These are phyloP conservation scores for Sminthurinus aureus DNA, from an alignment of 2,888 invertebrate species.

Conservation along the genomic window DNA sequence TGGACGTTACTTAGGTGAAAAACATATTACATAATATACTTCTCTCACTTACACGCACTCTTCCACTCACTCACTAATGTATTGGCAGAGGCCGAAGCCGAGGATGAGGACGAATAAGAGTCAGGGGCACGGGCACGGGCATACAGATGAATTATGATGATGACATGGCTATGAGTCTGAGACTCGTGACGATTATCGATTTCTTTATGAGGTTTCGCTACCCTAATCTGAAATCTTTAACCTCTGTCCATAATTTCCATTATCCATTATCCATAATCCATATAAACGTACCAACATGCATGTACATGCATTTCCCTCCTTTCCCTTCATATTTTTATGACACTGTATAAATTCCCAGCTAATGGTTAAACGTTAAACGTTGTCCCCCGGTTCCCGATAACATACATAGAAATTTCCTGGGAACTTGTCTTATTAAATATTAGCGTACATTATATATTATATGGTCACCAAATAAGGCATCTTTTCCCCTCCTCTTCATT, in stretches of 20 bases:
- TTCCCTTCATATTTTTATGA: constrained; percentile 11
- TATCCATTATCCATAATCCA: not conserved
- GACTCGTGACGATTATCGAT: constrained; percentile 36
- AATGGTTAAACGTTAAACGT: no score
- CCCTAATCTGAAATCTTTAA: constrained; percentile 33
- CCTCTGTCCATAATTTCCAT: constrained; percentile 10
- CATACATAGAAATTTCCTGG: not conserved
- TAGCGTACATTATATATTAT: not conserved
- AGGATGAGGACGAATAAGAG: no score
- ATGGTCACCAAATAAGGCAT: constrained; percentile 14
- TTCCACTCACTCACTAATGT: not conserved
- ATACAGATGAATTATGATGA: constrained; percentile 34
- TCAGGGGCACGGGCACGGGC: no score
- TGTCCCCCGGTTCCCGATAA: not conserved
- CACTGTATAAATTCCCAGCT: constrained; percentile 20
- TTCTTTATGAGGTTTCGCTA: constrained; percentile 39
- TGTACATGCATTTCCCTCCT: constrained; percentile 20
- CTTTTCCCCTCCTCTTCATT: not conserved
- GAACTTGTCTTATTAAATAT: no score
- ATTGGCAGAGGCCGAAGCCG: no score
- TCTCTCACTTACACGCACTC: constrained; percentile 1
- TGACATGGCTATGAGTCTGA: constrained; percentile 29
- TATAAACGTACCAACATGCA: no score
- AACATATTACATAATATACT: not conserved
- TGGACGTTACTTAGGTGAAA: no score